Conservation (phyloP, 2,113 vertebrate genomes). For the Trematocara unimaculatum region DNA sequence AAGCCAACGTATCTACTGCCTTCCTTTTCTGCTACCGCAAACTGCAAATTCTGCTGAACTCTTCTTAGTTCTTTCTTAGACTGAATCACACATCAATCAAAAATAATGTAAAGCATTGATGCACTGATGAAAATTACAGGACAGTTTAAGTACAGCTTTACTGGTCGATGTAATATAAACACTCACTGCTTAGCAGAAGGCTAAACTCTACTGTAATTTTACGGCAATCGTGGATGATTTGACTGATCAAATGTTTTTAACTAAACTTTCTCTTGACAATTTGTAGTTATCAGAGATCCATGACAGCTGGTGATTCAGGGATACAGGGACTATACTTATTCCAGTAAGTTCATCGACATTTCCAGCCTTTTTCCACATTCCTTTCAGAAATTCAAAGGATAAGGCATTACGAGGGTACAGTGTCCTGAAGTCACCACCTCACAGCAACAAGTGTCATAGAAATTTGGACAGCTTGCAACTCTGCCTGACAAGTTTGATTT, state of each 20-base stretch:
- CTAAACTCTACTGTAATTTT: neutral
- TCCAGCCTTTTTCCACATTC: neutral
- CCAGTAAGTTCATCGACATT: neutral
- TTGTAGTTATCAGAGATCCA: neutral
- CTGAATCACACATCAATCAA: neutral
- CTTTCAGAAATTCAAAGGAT: neutral
- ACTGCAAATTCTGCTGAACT: constrained; percentile 4
- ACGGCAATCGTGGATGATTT: neutral
- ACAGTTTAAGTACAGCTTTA: neutral
- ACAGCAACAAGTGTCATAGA: neutral
- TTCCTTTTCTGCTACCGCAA: constrained; percentile 20
- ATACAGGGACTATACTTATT: neutral
- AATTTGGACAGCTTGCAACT: neutral
- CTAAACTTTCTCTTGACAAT: neutral
- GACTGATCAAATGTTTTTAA: neutral
- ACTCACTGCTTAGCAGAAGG: neutral
- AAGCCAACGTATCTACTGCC: constrained; percentile 2
- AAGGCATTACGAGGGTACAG: neutral
- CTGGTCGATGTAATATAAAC: neutral
- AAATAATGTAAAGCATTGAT: neutral
- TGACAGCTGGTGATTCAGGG: neutral
- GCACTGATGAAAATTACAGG: neutral
- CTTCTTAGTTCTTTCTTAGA: neutral
- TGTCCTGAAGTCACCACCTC: neutral
- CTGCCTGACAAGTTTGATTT: neutral